Base-by-base conservation (phyloP, 2,888 invertebrate genomes). In the Oeneis ivallda region DNA sequence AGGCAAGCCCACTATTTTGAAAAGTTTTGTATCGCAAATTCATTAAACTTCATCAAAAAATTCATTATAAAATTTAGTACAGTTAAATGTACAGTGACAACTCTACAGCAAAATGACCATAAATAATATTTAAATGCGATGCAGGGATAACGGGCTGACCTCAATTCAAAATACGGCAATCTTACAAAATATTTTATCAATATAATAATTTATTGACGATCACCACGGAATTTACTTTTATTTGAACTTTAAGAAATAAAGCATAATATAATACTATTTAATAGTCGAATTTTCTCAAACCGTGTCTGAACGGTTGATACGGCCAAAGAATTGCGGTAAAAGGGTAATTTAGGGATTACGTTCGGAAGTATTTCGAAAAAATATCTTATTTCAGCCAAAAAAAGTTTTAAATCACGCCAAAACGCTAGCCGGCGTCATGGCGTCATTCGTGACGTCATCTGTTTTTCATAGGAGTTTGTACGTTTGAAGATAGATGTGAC, bases 61-160 rank as follows among this genome's bases (percentile, higher is more conserved):
- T n/a, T n/a, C n/a, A n/a, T n/a, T n/a, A 32, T 34, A n/a, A 53
- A 32, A 15, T 15, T 47, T 15, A 26, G 49, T 41, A 52, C 39
- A 32, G 37, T 19, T 54, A 37, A 54, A 45, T 37, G 47, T 45
- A 43, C 10, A 15, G 41, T 11, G 52, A 45, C 43, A 62, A 17
- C 10, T 53, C n/a, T 57, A 41, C 53, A 43, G 43, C 53, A 62
- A 62, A 54, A 54, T 13, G 56, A 66, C 37, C 57, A 66, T 69
- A 63, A 67, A 67, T 67, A 69, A 64, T 62, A 62, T 52, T 54
- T 43, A 54, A 66, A 71, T 64, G 19, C 62, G 65, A 65, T 56
- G 59, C 64, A 58, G 68, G 66, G 57, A 63, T 65, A 70, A 69
- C 69, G 70, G 70, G 64, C 68, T 69, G 68, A 61, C 62, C 72